These are phyloP conservation scores for Drosophila simulans DNA, from an alignment of 1,140 invertebrate genomes.

Conservation along the genomic window DNA sequence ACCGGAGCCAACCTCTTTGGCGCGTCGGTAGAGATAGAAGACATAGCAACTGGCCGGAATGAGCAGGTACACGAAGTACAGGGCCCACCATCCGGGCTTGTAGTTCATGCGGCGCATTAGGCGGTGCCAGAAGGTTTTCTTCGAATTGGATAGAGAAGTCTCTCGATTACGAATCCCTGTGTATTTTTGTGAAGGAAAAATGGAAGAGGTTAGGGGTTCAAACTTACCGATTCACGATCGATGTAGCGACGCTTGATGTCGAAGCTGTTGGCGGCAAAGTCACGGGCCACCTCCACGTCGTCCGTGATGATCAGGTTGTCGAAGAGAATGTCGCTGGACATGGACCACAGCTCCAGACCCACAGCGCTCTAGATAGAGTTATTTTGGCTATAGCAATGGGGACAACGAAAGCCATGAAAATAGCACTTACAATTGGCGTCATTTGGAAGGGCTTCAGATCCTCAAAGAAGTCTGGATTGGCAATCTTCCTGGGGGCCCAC, in stretches of 20 bases:
- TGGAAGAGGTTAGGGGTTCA: background rate
- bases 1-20: constrained; percentile 87
- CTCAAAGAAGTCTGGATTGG: constrained; percentile 97
- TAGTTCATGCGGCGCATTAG: constrained; percentile 90
- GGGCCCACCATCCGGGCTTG: constrained; percentile 91
- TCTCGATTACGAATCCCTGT: constrained; percentile 18
- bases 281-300: constrained; percentile 90
- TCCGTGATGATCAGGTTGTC: constrained; percentile 98
- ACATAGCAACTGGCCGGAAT: constrained; percentile 90
- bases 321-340: constrained; percentile 96
- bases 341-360: constrained; percentile 99
- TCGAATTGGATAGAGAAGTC: constrained; percentile 29
- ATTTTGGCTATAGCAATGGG: background rate
- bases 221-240: constrained; percentile 91
- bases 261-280: constrained; percentile 94
- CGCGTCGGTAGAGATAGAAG: constrained; percentile 88
- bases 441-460: constrained; percentile 95
- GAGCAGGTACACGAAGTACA: constrained; percentile 91
- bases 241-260: constrained; percentile 93
- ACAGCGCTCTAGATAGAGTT: constrained; percentile 89
- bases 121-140: constrained; percentile 90
- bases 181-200: constrained; percentile 6
- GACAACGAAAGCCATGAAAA: no score
- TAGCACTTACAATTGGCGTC: constrained; percentile 93
- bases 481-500: constrained; percentile 94